Evolutionary conservation across 2,113 vertebrate species (phyloP).

Genomic region (Cebidichthys violaceus): DNA sequence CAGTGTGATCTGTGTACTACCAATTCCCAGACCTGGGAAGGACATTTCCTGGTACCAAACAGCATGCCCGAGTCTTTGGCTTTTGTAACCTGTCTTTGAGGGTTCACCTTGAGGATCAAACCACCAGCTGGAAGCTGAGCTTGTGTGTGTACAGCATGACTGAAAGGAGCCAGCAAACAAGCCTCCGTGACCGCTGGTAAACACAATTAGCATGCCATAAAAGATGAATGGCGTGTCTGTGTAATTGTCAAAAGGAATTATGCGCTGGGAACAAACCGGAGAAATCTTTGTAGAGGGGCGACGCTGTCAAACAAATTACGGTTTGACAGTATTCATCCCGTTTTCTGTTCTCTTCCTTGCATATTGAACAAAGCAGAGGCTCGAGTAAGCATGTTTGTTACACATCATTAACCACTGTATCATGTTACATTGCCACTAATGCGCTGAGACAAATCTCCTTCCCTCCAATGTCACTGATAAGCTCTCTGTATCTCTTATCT

Average conservation of each 20-base stretch:
- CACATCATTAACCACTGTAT: constrained; percentile 71
- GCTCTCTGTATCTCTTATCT: constrained; percentile 54
- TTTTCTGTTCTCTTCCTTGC: constrained; percentile 24
- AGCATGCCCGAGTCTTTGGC: not conserved
- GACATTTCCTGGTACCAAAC: not conserved
- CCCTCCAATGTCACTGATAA: constrained; percentile 65
- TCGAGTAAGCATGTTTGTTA: constrained; percentile 63
- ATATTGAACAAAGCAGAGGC: constrained; percentile 55
- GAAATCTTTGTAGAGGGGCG: constrained; percentile 29
- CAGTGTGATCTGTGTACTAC: not conserved
- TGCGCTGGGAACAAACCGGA: constrained; percentile 28
- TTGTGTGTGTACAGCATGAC: not conserved
- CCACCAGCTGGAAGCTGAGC: constrained; percentile 27
- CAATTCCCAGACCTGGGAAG: not conserved
- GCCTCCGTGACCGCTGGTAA: constrained; percentile 39
- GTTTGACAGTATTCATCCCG: constrained; percentile 17
- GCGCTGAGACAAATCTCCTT: constrained; percentile 70
- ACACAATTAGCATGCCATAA: constrained; percentile 65
- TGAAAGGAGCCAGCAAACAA: constrained; percentile 44
- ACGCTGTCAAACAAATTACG: constrained; percentile 36
- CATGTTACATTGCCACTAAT: constrained; percentile 63
- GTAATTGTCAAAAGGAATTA: constrained; percentile 61
- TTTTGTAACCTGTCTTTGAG: not conserved
- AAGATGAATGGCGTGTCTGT: constrained; percentile 49
- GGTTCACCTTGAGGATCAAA: not conserved